Evolutionary conservation across 2,888 invertebrate genomes (phyloP), one percentile per base, ranked within the genome.

Genomic region (Pandemis corylana): DNA sequence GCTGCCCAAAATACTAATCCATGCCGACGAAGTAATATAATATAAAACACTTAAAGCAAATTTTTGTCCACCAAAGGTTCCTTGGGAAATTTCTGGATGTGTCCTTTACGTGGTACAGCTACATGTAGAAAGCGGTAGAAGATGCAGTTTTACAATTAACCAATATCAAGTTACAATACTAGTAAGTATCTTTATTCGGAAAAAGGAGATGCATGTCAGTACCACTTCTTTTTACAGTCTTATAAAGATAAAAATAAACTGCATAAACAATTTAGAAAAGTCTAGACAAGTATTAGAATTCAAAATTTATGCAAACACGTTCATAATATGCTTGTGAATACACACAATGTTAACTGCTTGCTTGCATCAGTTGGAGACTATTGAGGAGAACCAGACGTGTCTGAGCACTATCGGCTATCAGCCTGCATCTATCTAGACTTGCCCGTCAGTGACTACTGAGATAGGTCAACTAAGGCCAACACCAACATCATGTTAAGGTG

Each of bases 341-440:
- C 10, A 59, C 59, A 28, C 28, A 59, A 59, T 59, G 59, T 59
- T 59, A 59, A 59, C 59, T 46, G 59, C 28, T 10, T 59, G 62
- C 62, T 61, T 61, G 12, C 12, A 61, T 61, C 61, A 62, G n/a
- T 41, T 41, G 42, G 62, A 62, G 41, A 62, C 62, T 68, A 59
- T 46, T 28, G 13, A 68, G 28, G 28, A 28, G 49, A n/a, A 9
- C 36, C 61, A 62, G 69, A 69, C 69, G n/a, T 36, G 49, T 49
- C 62, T 69, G 69, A 59, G 46, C n/a, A 41, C 36, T 49, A 69
- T 69, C 62, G 68, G 15, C 56, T 20, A 56, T 56, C 53, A 56
- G 53, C 7, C 15, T 13, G 15, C 53, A 56, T 56, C 56, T 56
- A 56, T 56, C 56, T 56, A 15, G 13, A 20, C 7, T 9, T 56